Evolutionary conservation across 2,113 vertebrate genomes (phyloP), one percentile per base, ranked within the genome.

Genomic region (Papio anubis): DNA sequence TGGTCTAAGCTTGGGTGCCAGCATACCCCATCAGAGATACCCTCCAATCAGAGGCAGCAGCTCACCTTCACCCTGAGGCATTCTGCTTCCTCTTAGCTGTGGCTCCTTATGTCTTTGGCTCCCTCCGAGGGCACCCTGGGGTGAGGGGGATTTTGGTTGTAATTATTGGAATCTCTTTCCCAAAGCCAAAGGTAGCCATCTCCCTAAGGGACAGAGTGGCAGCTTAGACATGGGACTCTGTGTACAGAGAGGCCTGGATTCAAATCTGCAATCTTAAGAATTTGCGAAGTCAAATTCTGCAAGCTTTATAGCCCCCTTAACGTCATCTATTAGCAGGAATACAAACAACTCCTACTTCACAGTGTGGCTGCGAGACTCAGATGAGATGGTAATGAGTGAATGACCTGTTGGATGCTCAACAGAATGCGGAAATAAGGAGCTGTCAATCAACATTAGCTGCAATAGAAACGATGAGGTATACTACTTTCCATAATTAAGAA

Each of bases 311-410:
- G 52, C 30, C 35, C 66, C 6, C 0, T 0, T 64, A 35, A 20
- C 11, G 13, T 93, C n/a, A 3, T 35, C 43, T 7, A 2, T 43
- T 3, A 8, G 68, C 0, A 0, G 75, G 43, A 23, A 27, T 3
- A 9, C 8, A 14, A 40, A 48, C 50, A 50, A 35, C 27, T 35
- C 68, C 21, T 20, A 0, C 61, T 35, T 21, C 23, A 9, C 8
- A 40, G 73, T 43, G n/a, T 38, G 64, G 55, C 17, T 6, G 4
- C 6, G 64, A 38, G 40, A 52, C 32, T n/a, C 30, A n/a, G 70
- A 32, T 17, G 30, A 59, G 55, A 16, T 27, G 20, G 21, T 50
- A 25, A 16, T 8, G 55, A 85, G 23, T 40, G 8, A 6, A 11
- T 8, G 11, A 23, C 38, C 76, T 64, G 50, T 35, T 25, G 40